Percentiles rank a stretch among this genome's conserved stretches.
phyloP scores from a whole-genome alignment of 2,797 vertebrate genomes.

The Glossophaga mutica region DNA sequence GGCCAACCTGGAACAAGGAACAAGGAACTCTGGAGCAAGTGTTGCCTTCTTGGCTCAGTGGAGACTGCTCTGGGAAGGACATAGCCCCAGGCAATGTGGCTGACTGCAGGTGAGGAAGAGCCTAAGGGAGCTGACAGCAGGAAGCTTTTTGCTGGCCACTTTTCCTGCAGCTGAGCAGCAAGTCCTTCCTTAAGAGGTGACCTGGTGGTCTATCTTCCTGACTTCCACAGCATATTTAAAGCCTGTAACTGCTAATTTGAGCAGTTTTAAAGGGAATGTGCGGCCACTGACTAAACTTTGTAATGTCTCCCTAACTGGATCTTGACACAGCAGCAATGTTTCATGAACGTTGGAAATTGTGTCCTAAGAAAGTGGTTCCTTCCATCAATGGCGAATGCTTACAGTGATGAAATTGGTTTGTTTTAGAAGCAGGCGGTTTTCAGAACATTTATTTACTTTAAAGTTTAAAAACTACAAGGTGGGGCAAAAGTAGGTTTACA shows the following conservation, averaged over 20 bases:
- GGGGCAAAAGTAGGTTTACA: not conserved
- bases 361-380: not conserved
- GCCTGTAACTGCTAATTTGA: not conserved
- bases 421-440: slow-evolving; percentile 2
- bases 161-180: not conserved
- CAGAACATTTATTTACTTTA: not conserved
- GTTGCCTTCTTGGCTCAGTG: not conserved
- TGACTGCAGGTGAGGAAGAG: not conserved
- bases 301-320: not conserved
- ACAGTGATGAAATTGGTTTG: not conserved
- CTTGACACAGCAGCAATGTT: not conserved
- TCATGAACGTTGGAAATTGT: not conserved
- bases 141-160: not conserved
- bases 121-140: not conserved
- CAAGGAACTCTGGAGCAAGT: not conserved
- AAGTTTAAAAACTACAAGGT: not conserved
- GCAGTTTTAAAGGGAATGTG: slow-evolving; percentile 1
- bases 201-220: not conserved
- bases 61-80: not conserved
- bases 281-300: not conserved
- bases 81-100: not conserved
- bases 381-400: not conserved
- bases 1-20: not conserved
- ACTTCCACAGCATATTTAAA: not conserved
- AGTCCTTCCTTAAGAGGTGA: not conserved